Conservation (phyloP, 2,797 vertebrate genomes). For the Sebastes variabilis region DNA sequence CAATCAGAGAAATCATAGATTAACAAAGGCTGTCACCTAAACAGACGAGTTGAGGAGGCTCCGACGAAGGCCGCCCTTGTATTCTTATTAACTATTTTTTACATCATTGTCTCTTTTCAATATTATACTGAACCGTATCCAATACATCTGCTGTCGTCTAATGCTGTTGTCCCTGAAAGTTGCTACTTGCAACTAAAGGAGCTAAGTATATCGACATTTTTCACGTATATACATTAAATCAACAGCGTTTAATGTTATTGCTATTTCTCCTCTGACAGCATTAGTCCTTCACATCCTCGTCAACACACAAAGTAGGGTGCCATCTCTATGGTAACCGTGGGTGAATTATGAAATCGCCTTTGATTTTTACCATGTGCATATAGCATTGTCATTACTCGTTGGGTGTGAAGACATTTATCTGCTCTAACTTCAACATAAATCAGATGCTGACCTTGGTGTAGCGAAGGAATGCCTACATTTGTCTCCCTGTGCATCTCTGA, state of each 20-base stretch:
- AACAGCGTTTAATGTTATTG: constrained; percentile 8
- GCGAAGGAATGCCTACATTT: constrained; percentile 1
- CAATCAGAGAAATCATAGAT: not conserved
- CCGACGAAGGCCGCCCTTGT: not conserved
- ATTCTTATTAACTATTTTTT: not conserved
- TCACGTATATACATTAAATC: not conserved
- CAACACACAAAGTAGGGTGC: constrained; percentile 11
- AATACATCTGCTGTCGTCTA: not conserved
- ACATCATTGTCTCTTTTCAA: not conserved
- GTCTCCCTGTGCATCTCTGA: constrained; percentile 7
- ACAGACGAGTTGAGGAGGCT: not conserved
- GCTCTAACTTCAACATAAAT: constrained; percentile 8
- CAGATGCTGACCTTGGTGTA: constrained; percentile 14
- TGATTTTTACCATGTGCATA: constrained; percentile 6
- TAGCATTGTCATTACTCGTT: constrained; percentile 4
- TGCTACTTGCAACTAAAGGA: not conserved
- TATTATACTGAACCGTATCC: not conserved
- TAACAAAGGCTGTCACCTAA: not conserved
- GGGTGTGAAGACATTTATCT: constrained; percentile 18
- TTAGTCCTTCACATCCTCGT: constrained; percentile 25
- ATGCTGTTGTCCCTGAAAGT: not conserved
- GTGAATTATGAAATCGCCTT: constrained; percentile 51
- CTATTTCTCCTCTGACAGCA: constrained; percentile 24
- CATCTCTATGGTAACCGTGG: constrained; percentile 68
- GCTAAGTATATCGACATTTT: not conserved